These are phyloP conservation scores for Picathartes gymnocephalus DNA, from an alignment of 2,113 vertebrate genomes.

Conservation along the genomic window DNA sequence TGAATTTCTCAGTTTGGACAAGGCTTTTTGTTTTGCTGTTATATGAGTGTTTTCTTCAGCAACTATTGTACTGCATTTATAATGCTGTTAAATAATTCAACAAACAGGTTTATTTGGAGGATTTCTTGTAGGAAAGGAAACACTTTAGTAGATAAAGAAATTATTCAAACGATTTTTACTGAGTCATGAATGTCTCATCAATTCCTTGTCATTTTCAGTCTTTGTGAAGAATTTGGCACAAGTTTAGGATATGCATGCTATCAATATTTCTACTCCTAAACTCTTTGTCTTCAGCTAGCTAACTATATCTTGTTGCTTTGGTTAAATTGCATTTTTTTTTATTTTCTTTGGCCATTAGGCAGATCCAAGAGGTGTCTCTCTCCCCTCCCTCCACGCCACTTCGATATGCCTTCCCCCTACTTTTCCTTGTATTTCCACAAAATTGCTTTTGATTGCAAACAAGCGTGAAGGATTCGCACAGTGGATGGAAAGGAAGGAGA, in stretches of 20 bases:
- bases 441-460: background rate
- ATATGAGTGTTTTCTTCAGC: background rate
- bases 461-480: background rate
- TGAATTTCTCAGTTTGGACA: background rate
- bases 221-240: background rate
- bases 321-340: background rate
- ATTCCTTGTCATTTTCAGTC: background rate
- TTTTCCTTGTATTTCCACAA: background rate
- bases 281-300: background rate
- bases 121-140: background rate
- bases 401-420: background rate
- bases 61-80: background rate
- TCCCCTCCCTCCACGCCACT: fast-evolving
- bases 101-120: background rate
- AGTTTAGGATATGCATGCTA: background rate
- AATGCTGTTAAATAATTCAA: background rate
- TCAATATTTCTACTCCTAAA: background rate
- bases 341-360: background rate
- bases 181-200: background rate
- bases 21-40: background rate
- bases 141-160: background rate
- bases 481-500: background rate
- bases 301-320: background rate
- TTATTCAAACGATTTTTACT: background rate
- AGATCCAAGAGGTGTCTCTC: background rate